Conservation (phyloP, 2,113 vertebrate genomes). For the Bothrops jararaca region DNA sequence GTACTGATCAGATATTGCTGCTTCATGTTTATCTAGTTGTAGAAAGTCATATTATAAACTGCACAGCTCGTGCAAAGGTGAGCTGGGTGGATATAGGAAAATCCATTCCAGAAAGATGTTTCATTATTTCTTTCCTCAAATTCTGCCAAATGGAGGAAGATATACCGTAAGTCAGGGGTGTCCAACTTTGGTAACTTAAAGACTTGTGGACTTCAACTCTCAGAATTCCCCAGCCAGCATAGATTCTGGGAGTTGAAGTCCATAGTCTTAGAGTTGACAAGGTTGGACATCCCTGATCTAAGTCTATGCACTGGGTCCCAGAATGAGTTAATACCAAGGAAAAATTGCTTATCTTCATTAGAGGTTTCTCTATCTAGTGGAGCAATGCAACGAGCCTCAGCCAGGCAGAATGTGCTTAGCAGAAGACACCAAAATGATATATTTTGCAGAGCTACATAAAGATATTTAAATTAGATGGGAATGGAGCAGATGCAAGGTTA, state of each 20-base stretch:
- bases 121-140: background rate
- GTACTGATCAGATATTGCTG: slow-evolving; percentile 17
- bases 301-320: background rate
- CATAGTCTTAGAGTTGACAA: too few relatives aligned
- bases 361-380: background rate
- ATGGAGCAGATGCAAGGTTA: slow-evolving; percentile 3
- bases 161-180: too few relatives aligned
- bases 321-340: slow-evolving; percentile 17
- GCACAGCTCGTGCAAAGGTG: accelerated
- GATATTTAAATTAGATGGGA: background rate
- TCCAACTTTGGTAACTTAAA: too few relatives aligned
- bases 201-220: too few relatives aligned
- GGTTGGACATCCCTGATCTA: background rate
- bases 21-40: slow-evolving; percentile 12
- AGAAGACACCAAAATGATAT: background rate
- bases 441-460: background rate
- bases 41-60: slow-evolving; percentile 6
- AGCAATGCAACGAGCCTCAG: slow-evolving; percentile 21
- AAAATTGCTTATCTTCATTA: background rate
- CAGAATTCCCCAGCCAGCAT: too few relatives aligned
- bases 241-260: too few relatives aligned
- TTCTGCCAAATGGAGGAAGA: slow-evolving; percentile 1
- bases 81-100: slow-evolving; percentile 24
- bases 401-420: background rate
- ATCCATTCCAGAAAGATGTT: slow-evolving; percentile 31